phyloP scores from a whole-genome alignment of 2,888 invertebrate species.

The Buathra laborator region DNA sequence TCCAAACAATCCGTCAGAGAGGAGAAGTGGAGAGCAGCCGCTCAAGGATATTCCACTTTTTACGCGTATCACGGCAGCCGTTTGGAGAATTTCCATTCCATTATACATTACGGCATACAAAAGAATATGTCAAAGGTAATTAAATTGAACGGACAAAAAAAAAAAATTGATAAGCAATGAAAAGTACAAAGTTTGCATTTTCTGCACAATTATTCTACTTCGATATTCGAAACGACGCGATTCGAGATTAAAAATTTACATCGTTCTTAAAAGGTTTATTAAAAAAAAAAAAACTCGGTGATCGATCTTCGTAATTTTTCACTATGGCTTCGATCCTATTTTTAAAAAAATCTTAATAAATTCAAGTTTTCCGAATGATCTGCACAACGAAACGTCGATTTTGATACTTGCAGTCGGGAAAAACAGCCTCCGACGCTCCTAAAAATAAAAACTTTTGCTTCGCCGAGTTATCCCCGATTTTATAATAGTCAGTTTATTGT shows the following conservation, averaged over 20 bases:
- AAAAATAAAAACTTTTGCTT: no score
- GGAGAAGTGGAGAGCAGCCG: conserved; percentile 87
- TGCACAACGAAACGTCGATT: no score
- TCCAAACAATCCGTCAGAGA: conserved; percentile 87
- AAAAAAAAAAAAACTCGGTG: no score
- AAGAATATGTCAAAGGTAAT: conserved; percentile 90
- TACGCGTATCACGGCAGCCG: conserved; percentile 93
- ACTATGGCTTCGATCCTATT: no score
- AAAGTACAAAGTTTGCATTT: no score
- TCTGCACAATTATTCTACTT: no score
- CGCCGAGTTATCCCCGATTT: not conserved
- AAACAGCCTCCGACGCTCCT: no score
- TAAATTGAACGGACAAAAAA: not conserved
- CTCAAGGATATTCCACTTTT: conserved; percentile 87
- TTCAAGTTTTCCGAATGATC: not conserved
- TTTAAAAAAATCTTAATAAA: not conserved
- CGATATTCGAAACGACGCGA: not conserved
- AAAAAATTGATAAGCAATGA: conserved; percentile 6
- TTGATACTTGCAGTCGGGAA: no score
- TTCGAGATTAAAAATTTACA: not conserved
- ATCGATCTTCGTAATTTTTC: no score
- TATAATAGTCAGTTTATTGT: not conserved
- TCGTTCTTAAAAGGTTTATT: no score
- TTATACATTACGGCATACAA: conserved; percentile 91
- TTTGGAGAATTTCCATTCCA: conserved; percentile 93